Percentiles rank a stretch among this genome's conserved stretches.
Conservation (phyloP, 2,797 vertebrate species). For the Dipus sagitta region DNA sequence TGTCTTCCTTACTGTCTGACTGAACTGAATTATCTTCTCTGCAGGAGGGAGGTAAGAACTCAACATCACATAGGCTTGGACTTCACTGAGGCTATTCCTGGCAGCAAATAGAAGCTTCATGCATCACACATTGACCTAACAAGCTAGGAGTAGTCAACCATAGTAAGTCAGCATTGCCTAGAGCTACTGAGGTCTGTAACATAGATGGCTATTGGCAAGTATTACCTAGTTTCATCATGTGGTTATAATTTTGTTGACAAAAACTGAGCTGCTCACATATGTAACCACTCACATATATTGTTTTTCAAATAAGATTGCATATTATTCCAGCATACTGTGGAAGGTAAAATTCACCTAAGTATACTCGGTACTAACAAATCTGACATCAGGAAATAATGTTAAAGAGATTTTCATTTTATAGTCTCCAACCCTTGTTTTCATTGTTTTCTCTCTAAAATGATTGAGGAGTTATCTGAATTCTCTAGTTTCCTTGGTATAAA, state of each 20-base stretch:
- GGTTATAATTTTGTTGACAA: constrained; percentile 40
- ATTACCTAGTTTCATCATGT: not conserved
- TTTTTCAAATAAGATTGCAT: not conserved
- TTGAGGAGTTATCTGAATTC: not conserved
- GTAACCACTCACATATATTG: not conserved
- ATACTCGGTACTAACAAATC: not conserved
- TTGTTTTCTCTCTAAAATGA: constrained; percentile 29
- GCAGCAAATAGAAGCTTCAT: not conserved
- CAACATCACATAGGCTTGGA: not conserved
- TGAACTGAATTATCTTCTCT: not conserved
- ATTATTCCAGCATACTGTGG: not conserved
- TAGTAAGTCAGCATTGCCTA: not conserved
- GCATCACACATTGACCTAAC: not conserved
- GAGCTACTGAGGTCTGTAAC: not conserved
- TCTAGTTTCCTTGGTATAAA: constrained; percentile 15
- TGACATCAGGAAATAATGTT: not conserved
- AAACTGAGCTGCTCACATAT: not conserved
- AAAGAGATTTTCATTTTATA: not conserved
- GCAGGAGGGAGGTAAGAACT: not conserved
- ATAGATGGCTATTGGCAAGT: constrained; percentile 41
- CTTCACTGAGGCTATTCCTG: not conserved
- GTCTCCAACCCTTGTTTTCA: not conserved
- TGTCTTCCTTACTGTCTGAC: not conserved
- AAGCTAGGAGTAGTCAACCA: not conserved
- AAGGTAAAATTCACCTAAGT: not conserved